Evolutionary conservation across 2,888 invertebrate species (phyloP).

Genomic region (Sicus ferrugineus): DNA sequence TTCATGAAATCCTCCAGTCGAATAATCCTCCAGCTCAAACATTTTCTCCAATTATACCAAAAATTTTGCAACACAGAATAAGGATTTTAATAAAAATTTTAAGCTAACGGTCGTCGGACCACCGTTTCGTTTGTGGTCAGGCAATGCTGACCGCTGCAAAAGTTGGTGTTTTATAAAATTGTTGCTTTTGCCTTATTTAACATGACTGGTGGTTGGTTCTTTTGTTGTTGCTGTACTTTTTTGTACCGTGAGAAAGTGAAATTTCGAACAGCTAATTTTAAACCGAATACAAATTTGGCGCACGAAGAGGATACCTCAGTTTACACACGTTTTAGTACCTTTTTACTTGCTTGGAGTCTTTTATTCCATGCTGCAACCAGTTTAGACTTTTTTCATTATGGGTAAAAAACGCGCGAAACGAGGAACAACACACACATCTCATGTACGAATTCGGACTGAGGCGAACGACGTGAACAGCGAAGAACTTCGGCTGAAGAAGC

Average conservation of each 20-base stretch:
- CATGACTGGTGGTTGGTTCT: not conserved
- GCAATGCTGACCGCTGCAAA: constrained; percentile 8
- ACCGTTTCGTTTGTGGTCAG: not conserved
- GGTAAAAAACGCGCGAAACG: constrained; percentile 25
- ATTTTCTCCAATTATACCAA: constrained; percentile 64
- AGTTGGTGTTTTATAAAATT: not conserved
- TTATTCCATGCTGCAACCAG: constrained; percentile 27
- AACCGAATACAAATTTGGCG: no score
- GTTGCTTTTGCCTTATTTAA: constrained; percentile 2
- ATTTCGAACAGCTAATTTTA: no score
- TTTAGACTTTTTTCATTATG: constrained; percentile 15
- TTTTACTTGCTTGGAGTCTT: constrained; percentile 16
- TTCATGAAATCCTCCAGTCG: constrained; percentile 71
- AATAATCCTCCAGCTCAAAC: constrained; percentile 77
- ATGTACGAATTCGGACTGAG: constrained; percentile 30
- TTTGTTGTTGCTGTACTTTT: constrained; percentile 15
- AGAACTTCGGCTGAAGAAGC: no score
- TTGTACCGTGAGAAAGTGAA: not conserved
- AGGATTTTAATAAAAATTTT: not conserved
- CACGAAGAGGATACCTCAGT: no score
- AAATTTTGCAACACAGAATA: not conserved
- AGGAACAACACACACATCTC: constrained; percentile 30
- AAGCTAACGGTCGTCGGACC: constrained; percentile 1
- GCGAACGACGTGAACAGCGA: no score
- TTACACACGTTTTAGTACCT: constrained; percentile 19